Evolutionary conservation across 2,888 invertebrate genomes (phyloP), one percentile per base, ranked within the genome.

Genomic region (Trichopria drosophilae): DNA sequence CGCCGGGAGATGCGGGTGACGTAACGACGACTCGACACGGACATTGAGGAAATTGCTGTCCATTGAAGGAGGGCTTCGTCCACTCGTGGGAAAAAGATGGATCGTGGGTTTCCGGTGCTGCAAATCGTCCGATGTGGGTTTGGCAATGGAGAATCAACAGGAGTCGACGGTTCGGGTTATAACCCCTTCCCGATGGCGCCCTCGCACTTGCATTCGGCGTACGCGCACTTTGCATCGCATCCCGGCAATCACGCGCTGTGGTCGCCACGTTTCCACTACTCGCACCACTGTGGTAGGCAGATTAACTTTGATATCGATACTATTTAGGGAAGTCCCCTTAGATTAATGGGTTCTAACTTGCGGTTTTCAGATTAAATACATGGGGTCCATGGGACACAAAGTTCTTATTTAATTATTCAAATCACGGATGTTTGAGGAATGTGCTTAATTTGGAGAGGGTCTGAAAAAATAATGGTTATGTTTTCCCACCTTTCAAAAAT

Each of bases 121-220:
- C 73, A 73, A 62, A 72, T 74, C 55, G 71, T 75, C 53, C 70
- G 74, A 24, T 74, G 73, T 51, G 71, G 73, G 40, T 67, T 72
- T 40, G 55, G 53, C 12, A 29, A 12, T 24, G 23, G 71, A 68
- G 31, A 63, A 68, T 52, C 72, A 72, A 42, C 57, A 70, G 52
- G 69, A 69, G 61, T 70, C 61, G 71, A 67, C 53, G 65, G 59
- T 54, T 63, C 64, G 43, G 67, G 66, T 41, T 73, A 72, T 61
- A 72, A 71, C 19, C 67, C 69, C 51, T 60, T 68, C 47, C 61
- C 69, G 59, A 61, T 64, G 55, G 61, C 72, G 46, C 71, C 70
- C 53, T 66, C 71, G 51, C 72, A 73, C 59, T 69, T 58, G 46
- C 60, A 57, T 48, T 55, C 59, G 10, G 45, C 70, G n/a, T n/a